phyloP scores from a whole-genome alignment of 2,113 vertebrate genomes.

The Cnemophilus loriae region DNA sequence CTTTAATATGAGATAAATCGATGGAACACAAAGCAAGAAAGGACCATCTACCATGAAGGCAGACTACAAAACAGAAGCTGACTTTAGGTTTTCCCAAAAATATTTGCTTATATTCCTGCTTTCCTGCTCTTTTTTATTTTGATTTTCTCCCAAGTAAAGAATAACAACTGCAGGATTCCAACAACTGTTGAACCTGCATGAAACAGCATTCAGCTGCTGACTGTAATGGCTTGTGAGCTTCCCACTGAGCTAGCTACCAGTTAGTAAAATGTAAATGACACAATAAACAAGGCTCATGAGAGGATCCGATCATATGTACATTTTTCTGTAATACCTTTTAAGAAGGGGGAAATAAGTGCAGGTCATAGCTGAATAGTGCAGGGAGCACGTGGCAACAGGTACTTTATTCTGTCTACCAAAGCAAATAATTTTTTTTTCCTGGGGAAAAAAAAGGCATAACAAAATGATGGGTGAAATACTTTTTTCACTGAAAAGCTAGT shows the following conservation, averaged over 20 bases:
- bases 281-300: background rate
- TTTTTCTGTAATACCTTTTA: background rate
- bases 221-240: background rate
- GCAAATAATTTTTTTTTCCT: background rate
- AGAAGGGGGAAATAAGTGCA: background rate
- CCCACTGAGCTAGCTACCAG: background rate
- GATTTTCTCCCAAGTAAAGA: background rate
- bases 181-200: background rate
- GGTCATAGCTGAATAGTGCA: background rate
- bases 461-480: background rate
- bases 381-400: background rate
- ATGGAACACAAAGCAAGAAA: background rate
- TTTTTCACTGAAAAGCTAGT: background rate
- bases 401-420: background rate
- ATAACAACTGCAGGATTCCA: background rate
- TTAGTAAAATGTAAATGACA: conserved; percentile 10
- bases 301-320: background rate
- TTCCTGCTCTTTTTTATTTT: background rate
- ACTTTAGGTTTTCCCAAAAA: background rate
- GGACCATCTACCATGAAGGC: background rate
- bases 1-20: background rate
- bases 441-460: background rate
- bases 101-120: background rate
- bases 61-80: background rate
- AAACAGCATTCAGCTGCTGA: background rate